A percentile compares a stretch with the other conserved stretches of the same genome.
phyloP scores from a whole-genome alignment of 2,113 vertebrate genomes.

The zebrafish (Danio rerio) region GRCz12tu NC_133180.1:35359501-35360000 shows the following conservation, averaged over 20 bases:
- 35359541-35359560: constrained; percentile 3
- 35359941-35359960: constrained; percentile 19
- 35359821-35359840: background rate
- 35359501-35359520: background rate
- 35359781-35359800: background rate
- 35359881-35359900: background rate
- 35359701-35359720: background rate
- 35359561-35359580: constrained; percentile 31
- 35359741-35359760: background rate
- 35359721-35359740: constrained; percentile 16
- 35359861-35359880: background rate
- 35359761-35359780: background rate
- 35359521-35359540: background rate
- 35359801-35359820: background rate
- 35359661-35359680: constrained; percentile 25
- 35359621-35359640: constrained; percentile 31
- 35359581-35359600: constrained; percentile 16
- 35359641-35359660: constrained; percentile 37
- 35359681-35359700: background rate
- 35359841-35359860: constrained; percentile 6
- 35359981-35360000: background rate
- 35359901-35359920: constrained; percentile 24
- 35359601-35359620: constrained; percentile 31
- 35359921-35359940: constrained; percentile 22
- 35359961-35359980: background rate